phyloP scores from a whole-genome alignment of 23 tunicate species.

The Halocynthia aurantium region DNA sequence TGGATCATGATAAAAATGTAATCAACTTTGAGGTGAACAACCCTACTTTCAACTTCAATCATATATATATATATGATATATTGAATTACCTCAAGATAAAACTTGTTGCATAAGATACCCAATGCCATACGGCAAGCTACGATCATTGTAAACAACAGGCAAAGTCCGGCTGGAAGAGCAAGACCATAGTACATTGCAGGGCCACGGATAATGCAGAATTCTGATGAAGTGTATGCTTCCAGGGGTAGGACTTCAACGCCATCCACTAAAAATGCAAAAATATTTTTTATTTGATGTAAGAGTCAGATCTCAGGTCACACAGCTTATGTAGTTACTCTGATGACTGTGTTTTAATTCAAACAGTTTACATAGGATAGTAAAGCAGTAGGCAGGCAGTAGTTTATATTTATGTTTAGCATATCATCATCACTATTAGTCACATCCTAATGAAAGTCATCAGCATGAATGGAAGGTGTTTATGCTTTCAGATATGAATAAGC shows the following conservation, averaged over 20 bases:
- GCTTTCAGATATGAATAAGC: background rate
- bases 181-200: conserved; percentile 15
- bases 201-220: conserved; percentile 2
- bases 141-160: conserved; percentile 4
- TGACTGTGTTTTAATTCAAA: too few species aligned
- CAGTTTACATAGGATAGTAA: too few species aligned
- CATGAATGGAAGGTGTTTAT: background rate
- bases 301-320: background rate
- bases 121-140: background rate
- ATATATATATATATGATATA: too few species aligned
- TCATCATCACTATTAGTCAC: too few species aligned
- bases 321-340: too few species aligned
- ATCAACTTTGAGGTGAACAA: too few species aligned
- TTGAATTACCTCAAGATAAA: too few species aligned
- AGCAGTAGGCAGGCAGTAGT: too few species aligned
- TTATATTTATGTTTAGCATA: too few species aligned
- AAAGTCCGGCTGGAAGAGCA: conserved; percentile 6
- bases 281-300: background rate
- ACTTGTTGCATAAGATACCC: too few species aligned
- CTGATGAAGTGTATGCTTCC: conserved; percentile 10
- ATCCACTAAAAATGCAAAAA: conserved; percentile 4
- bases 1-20: too few species aligned
- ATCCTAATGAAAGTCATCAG: background rate
- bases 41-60: too few species aligned
- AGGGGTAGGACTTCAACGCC: background rate